Base-by-base conservation (phyloP, 2,888 invertebrate genomes). In the Lasius platythorax region DNA sequence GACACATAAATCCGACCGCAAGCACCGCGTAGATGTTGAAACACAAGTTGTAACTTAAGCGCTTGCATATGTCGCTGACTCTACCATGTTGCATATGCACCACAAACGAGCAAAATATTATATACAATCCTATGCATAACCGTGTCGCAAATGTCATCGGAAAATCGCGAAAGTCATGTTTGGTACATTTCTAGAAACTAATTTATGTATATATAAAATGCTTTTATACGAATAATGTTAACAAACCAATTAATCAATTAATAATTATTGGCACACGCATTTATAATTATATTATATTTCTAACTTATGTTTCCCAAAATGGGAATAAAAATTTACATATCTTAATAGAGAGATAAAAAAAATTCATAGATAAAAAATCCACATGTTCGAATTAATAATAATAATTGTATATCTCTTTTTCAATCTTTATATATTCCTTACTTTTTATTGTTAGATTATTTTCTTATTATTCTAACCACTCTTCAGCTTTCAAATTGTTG, bases 21-120 rank as follows among this genome's bases (percentile, higher is more conserved):
- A 81, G 40, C 28, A 85, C 83, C 83, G 58, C 70, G 56, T 83
- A 76, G 64, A 73, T 33, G 72, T 61, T 75, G 84, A 87, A 89
- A 86, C 73, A 58, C 66, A 58, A 63, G 46, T 28, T 58, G 89
- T 89, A 89, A 88, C 68, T 61, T 53, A 85, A 87, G 83, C 78
- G 58, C 61, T 40, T 30, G 33, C 79, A 61, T 30, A 68, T 79
- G 40, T 63, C 33, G 53, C 33, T 15, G 18, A 79, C 37, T 50
- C 18, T n/a, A 50, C 33, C 58, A 28, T 30, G 28, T 75, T 73
- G n/a, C 72, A 33, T 50, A 61, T 56, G 30, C 30, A 53, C 15
- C 37, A 46, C 58, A 15, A 46, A 79, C 33, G 46, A 23, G 28
- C 63, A 64, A 75, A 82, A 82, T 82, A 50, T 58, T 53, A n/a